phyloP scores from a whole-genome alignment of 2,888 invertebrate species.

The Pecten maximus region DNA sequence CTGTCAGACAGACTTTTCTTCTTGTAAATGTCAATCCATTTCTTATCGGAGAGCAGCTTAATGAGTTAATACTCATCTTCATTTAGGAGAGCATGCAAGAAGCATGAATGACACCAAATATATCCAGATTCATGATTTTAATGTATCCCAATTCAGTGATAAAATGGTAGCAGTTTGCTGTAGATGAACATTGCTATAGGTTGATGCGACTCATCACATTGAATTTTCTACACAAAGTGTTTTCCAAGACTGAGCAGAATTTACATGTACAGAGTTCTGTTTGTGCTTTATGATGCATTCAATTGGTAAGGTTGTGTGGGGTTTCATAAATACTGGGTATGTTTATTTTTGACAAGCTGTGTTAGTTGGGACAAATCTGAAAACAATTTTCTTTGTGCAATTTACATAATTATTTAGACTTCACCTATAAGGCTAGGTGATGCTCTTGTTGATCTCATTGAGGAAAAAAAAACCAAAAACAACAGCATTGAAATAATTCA shows the following conservation, averaged over 20 bases:
- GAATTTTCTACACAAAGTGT: not conserved
- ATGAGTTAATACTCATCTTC: not conserved
- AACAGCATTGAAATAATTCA: not conserved
- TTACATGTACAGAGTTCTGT: not conserved
- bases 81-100: not conserved
- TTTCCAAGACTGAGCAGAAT: not conserved
- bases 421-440: not conserved
- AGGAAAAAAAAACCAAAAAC: not conserved
- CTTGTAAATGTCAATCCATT: constrained; percentile 75
- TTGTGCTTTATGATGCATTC: not conserved
- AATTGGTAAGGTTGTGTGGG: not conserved
- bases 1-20: constrained; percentile 83
- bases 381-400: not conserved
- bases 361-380: not conserved
- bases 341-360: not conserved
- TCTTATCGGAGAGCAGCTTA: not conserved
- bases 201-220: not conserved
- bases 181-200: not conserved
- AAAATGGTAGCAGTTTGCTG: not conserved
- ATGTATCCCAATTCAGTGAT: not conserved
- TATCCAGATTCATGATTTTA: not conserved
- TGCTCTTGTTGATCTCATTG: not conserved
- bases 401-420: not conserved
- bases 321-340: not conserved
- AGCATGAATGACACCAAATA: not conserved